Percentiles rank a stretch among this genome's conserved stretches.
Conservation (phyloP, 1,140 invertebrate species). For the Ridgeia piscesae region DNA sequence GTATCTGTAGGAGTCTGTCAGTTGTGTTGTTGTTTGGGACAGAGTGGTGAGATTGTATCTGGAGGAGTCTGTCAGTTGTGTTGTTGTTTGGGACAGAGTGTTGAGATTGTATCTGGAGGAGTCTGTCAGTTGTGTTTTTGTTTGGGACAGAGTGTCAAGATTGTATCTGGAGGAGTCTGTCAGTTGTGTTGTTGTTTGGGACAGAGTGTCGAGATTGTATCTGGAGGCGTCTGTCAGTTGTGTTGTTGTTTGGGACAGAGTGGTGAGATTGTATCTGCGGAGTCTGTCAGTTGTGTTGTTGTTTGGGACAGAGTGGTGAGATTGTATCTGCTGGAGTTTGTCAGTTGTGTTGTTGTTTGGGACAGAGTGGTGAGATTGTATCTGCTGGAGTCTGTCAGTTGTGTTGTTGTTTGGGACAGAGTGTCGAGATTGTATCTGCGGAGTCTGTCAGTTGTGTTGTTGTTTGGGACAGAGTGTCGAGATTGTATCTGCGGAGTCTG, state of each 20-base stretch:
- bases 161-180: not conserved
- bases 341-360: not conserved
- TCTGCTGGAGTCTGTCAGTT: slow-evolving; percentile 72
- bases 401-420: not conserved
- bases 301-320: not conserved
- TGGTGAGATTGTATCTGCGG: not conserved
- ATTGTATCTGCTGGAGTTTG: not conserved
- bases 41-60: not conserved
- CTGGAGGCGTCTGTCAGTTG: not conserved
- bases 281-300: slow-evolving; percentile 10
- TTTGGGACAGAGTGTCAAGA: not conserved
- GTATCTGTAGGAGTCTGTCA: too few species aligned
- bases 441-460: not conserved
- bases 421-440: too few species aligned
- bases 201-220: too few species aligned
- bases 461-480: not conserved
- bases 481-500: not conserved
- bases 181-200: not conserved
- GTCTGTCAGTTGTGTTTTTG: not conserved
- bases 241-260: not conserved
- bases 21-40: not conserved
- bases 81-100: not conserved
- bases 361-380: too few species aligned
- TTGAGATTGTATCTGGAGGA: too few species aligned
- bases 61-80: not conserved